Conservation (phyloP, 2,797 vertebrate genomes). For the Danio jaintianensis region DNA sequence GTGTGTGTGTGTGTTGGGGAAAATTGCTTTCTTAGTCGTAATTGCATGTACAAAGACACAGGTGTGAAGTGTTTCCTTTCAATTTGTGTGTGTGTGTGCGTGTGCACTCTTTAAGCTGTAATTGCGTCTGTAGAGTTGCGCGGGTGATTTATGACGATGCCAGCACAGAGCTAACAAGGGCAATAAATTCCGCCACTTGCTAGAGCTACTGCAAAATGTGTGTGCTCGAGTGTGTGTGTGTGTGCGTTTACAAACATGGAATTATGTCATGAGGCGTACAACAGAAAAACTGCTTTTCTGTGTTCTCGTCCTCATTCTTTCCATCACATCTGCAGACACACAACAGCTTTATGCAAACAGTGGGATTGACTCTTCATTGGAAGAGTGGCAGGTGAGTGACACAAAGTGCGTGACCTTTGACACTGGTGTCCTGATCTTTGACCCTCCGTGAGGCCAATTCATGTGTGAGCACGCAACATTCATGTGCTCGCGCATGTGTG, state of each 20-base stretch:
- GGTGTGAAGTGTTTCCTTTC: conserved; percentile 33
- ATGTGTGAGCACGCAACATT: neutral
- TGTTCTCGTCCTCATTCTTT: neutral
- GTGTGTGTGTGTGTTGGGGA: neutral
- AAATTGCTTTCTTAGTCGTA: conserved; percentile 29
- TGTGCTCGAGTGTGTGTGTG: conserved; percentile 7
- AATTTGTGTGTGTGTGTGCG: conserved; percentile 11
- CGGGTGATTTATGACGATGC: conserved; percentile 74
- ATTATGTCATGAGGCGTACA: conserved; percentile 4
- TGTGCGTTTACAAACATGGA: conserved; percentile 28
- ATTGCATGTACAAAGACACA: conserved; percentile 40
- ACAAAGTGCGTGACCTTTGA: conserved; percentile 4
- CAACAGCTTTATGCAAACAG: conserved; percentile 34
- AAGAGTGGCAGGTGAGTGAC: neutral
- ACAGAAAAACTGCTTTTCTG: neutral
- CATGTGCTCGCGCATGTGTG: neutral
- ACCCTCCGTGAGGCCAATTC: neutral
- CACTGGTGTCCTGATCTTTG: neutral
- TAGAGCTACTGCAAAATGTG: conserved; percentile 57
- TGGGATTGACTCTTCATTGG: neutral
- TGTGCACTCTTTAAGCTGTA: conserved; percentile 59
- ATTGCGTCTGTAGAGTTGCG: conserved; percentile 69
- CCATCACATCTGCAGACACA: neutral
- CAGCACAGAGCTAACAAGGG: conserved; percentile 71
- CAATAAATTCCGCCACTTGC: conserved; percentile 68